Evolutionary conservation across 2,888 invertebrate species (phyloP).

Genomic region (Rhaphigaster nebulosa): DNA sequence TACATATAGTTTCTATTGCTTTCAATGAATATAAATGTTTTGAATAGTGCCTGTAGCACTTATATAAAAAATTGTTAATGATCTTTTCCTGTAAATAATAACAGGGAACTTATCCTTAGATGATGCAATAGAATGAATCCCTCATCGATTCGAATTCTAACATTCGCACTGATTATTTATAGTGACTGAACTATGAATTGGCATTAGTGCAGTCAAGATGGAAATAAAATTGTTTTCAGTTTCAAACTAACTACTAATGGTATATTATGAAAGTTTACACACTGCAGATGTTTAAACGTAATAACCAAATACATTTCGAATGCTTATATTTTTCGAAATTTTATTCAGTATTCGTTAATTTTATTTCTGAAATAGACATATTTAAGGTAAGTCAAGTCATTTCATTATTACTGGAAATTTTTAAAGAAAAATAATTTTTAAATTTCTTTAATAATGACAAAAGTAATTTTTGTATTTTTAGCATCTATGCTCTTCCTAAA

Average conservation of each 20-base stretch:
- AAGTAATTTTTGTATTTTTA: no score
- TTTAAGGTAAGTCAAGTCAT: no score
- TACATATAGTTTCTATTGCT: neutral
- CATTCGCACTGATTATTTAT: neutral
- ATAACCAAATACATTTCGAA: no score
- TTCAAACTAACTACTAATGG: constrained; percentile 14
- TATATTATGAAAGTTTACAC: no score
- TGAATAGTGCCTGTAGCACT: neutral
- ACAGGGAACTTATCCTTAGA: neutral
- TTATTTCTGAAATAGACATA: no score
- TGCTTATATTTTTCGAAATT: no score
- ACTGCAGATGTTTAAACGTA: no score
- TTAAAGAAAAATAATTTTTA: no score
- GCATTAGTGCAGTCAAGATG: neutral
- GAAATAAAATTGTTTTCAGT: neutral
- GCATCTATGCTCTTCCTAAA: no score
- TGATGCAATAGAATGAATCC: neutral
- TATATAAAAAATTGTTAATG: neutral
- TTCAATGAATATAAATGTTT: neutral
- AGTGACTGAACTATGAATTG: neutral
- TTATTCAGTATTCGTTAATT: no score
- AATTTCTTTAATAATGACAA: no score
- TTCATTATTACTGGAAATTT: no score
- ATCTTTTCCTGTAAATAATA: neutral
- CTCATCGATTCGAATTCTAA: neutral